A percentile compares a stretch with the other conserved stretches of the same genome.
These are phyloP conservation scores for Athripsodes cinereus DNA, from an alignment of 2,888 invertebrate genomes.

Conservation along the genomic window DNA sequence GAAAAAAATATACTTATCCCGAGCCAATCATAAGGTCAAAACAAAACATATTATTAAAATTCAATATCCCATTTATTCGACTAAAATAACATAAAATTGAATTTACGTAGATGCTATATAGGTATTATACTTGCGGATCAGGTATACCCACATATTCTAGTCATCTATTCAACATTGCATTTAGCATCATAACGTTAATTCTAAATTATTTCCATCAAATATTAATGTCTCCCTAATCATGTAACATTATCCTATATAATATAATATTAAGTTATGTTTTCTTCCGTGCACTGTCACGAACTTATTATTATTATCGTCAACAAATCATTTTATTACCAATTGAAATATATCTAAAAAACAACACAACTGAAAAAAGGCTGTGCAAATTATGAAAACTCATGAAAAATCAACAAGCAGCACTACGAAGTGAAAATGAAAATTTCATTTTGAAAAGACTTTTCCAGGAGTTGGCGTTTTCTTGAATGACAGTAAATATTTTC, in stretches of 20 bases:
- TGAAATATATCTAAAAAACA: background rate
- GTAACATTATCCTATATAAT: background rate
- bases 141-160: too few species aligned
- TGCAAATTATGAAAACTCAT: background rate
- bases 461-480: background rate
- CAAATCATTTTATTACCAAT: slow-evolving; percentile 2
- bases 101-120: too few species aligned
- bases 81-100: too few species aligned
- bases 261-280: too few species aligned
- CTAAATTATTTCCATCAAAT: background rate
- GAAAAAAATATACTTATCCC: too few species aligned
- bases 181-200: background rate
- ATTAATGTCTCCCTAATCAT: background rate
- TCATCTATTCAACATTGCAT: too few species aligned
- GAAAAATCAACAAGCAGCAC: background rate
- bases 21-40: too few species aligned
- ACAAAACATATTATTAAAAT: too few species aligned
- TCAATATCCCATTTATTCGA: too few species aligned
- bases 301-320: background rate
- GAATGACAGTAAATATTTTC: background rate
- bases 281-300: background rate
- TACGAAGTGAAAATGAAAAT: too few species aligned
- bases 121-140: too few species aligned
- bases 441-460: background rate
- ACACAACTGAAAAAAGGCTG: background rate